These are phyloP conservation scores for Cephalopachus bancanus DNA, from an alignment of 2,797 vertebrate species.

Conservation along the genomic window DNA sequence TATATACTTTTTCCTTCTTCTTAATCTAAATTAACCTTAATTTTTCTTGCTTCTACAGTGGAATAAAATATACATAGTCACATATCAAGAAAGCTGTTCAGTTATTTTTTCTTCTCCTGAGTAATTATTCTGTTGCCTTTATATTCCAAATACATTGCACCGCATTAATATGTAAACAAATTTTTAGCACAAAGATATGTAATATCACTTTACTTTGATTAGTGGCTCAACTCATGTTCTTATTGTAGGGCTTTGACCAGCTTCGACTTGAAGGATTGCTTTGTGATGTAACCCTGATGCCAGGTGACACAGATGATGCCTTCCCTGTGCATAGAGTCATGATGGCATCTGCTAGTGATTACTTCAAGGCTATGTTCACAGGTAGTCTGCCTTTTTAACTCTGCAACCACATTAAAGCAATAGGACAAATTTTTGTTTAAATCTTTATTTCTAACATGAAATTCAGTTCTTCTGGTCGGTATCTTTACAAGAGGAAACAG, in stretches of 20 bases:
- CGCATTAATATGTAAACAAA: neutral
- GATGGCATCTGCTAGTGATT: conserved; percentile 99
- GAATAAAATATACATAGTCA: conserved; percentile 24
- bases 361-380: conserved; percentile 99
- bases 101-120: neutral
- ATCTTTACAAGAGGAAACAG: conserved; percentile 24
- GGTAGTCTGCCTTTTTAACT: conserved; percentile 88
- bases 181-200: neutral
- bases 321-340: conserved; percentile 99
- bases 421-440: neutral
- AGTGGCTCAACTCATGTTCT: conserved; percentile 36
- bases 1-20: conserved; percentile 7
- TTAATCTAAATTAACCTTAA: conserved; percentile 51
- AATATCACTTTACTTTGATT: neutral
- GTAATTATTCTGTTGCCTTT: conserved; percentile 30
- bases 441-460: conserved; percentile 50
- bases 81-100: conserved; percentile 13
- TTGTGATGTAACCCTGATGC: conserved; percentile 97
- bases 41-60: conserved; percentile 30
- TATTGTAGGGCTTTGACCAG: conserved; percentile 96
- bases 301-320: conserved; percentile 97
- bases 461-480: neutral
- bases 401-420: neutral
- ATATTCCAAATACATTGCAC: neutral
- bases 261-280: conserved; percentile 98